Evolutionary conservation across 2,113 vertebrate species (phyloP).

Genomic region (Melanerpes aurifrons): DNA sequence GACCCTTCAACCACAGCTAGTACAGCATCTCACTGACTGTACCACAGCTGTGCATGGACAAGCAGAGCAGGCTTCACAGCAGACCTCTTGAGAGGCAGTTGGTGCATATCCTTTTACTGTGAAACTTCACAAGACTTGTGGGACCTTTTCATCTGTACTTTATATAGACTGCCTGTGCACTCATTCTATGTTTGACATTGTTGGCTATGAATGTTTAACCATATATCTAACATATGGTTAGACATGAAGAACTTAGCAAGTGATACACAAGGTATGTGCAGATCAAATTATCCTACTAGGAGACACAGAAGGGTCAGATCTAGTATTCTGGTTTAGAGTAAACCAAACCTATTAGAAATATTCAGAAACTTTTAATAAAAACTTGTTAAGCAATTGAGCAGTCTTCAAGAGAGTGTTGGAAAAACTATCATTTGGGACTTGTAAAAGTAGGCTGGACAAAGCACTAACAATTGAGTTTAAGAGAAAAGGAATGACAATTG

Average conservation of each 20-base stretch:
- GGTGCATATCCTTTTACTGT: slow-evolving; percentile 53
- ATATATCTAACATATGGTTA: not conserved
- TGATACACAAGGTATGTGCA: slow-evolving; percentile 59
- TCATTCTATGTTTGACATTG: slow-evolving; percentile 21
- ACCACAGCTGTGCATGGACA: not conserved
- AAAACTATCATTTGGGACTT: slow-evolving; percentile 28
- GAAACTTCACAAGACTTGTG: slow-evolving; percentile 61
- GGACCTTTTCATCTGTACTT: slow-evolving; percentile 61
- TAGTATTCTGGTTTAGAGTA: slow-evolving; percentile 26
- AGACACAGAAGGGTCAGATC: slow-evolving; percentile 35
- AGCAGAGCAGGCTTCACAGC: not conserved
- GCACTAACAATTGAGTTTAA: not conserved
- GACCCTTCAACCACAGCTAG: not conserved
- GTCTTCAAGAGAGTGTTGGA: slow-evolving; percentile 10
- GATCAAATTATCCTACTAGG: slow-evolving; percentile 59
- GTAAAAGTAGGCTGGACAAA: slow-evolving; percentile 15
- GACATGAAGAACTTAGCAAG: not conserved
- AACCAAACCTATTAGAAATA: slow-evolving; percentile 35
- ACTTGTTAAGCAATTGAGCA: not conserved
- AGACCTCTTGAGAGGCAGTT: not conserved
- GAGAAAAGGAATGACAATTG: not conserved
- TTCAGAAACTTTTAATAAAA: slow-evolving; percentile 40
- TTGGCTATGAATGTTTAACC: slow-evolving; percentile 47
- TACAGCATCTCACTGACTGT: not conserved
- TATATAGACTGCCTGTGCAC: slow-evolving; percentile 53